Evolutionary conservation across 2,797 vertebrate species (phyloP).

Genomic region (Enteromius argenteus): DNA sequence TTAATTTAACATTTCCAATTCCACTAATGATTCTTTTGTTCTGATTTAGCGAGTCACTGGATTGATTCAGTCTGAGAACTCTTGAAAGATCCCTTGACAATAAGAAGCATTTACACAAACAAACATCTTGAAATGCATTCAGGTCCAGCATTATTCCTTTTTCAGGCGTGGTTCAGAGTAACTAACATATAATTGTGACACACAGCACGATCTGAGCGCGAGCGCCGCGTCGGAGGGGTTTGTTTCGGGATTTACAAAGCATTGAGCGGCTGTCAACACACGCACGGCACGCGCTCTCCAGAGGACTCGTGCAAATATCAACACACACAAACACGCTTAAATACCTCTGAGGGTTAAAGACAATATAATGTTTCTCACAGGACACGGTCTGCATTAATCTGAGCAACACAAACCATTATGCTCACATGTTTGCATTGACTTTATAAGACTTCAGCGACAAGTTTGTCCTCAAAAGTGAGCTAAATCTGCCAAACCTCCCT

Average conservation of each 20-base stretch:
- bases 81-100: neutral
- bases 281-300: neutral
- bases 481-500: constrained; percentile 3
- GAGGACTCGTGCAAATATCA: constrained; percentile 19
- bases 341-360: constrained; percentile 20
- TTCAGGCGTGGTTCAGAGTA: neutral
- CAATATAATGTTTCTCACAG: constrained; percentile 19
- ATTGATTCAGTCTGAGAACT: neutral
- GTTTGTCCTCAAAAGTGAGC: neutral
- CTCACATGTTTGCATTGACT: neutral
- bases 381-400: neutral
- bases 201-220: neutral
- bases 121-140: neutral
- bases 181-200: constrained; percentile 20
- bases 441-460: neutral
- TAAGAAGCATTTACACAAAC: neutral
- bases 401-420: constrained; percentile 13
- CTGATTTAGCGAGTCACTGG: neutral
- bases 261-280: constrained; percentile 21
- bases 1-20: neutral
- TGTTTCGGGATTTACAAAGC: constrained; percentile 20
- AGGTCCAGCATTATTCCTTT: neutral
- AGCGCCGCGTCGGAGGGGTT: neutral
- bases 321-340: constrained; percentile 33
- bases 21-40: constrained; percentile 6